A percentile compares a stretch with the other conserved stretches of the same genome.
These are phyloP conservation scores for Channa argus DNA, from an alignment of 2,113 vertebrate species.

Conservation along the genomic window DNA sequence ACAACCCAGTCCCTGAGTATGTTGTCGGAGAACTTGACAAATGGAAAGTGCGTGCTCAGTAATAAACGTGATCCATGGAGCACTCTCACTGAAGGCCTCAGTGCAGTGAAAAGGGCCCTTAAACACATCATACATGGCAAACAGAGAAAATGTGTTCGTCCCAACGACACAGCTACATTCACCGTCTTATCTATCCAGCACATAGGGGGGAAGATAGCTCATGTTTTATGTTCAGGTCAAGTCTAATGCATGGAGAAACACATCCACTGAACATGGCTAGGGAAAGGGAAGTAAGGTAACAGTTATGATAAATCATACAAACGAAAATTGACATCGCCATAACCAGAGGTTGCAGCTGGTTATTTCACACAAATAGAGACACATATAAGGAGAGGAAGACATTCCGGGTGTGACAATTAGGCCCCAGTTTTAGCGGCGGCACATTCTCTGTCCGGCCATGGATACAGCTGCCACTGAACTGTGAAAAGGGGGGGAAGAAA, in stretches of 20 bases:
- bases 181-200: slow-evolving; percentile 72
- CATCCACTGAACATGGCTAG: slow-evolving; percentile 84
- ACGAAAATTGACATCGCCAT: slow-evolving; percentile 75
- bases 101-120: slow-evolving; percentile 65
- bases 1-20: slow-evolving; percentile 53
- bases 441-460: slow-evolving; percentile 79
- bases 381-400: slow-evolving; percentile 76
- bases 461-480: slow-evolving; percentile 80
- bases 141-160: slow-evolving; percentile 67
- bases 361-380: slow-evolving; percentile 78
- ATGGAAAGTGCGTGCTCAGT: slow-evolving; percentile 47
- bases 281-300: slow-evolving; percentile 79
- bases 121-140: slow-evolving; percentile 55
- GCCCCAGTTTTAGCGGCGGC: slow-evolving; percentile 65
- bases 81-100: slow-evolving; percentile 54
- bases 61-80: slow-evolving; percentile 43
- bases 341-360: slow-evolving; percentile 82
- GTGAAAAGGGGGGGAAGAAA: slow-evolving; percentile 76
- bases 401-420: slow-evolving; percentile 68
- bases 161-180: slow-evolving; percentile 61
- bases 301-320: slow-evolving; percentile 77
- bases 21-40: slow-evolving; percentile 63
- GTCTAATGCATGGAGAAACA: slow-evolving; percentile 71
- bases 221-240: slow-evolving; percentile 80
- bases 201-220: slow-evolving; percentile 61